phyloP scores from a whole-genome alignment of 2,797 vertebrate species.

The Acipenser ruthenus region DNA sequence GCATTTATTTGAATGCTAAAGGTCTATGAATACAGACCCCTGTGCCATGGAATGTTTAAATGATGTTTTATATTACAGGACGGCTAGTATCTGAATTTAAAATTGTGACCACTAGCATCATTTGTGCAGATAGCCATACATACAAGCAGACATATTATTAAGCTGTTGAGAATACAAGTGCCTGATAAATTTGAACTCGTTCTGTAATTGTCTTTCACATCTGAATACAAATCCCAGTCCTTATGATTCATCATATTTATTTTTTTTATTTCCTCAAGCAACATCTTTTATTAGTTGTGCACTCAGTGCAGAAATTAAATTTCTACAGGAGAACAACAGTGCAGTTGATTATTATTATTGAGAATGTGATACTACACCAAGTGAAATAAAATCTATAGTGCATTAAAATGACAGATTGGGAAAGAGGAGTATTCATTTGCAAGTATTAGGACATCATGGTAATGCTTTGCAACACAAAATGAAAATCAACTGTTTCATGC shows the following conservation, averaged over 20 bases:
- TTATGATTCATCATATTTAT: constrained; percentile 98
- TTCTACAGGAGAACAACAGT: constrained; percentile 89
- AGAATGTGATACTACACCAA: constrained; percentile 87
- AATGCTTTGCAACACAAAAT: constrained; percentile 90
- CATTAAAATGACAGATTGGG: constrained; percentile 99
- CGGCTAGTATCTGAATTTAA: constrained; percentile 9
- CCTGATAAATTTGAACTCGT: constrained; percentile 82
- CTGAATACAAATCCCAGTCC: constrained; percentile 79
- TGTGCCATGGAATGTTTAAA: constrained; percentile 14
- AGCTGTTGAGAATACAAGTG: constrained; percentile 72
- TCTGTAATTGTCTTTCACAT: constrained; percentile 89
- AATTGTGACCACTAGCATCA: constrained; percentile 5
- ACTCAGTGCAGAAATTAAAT: constrained; percentile 95
- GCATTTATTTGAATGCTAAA: constrained; percentile 15
- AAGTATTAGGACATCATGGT: constrained; percentile 97
- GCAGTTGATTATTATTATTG: constrained; percentile 98
- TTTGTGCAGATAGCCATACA: constrained; percentile 14
- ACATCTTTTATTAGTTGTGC: constrained; percentile 97
- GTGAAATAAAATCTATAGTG: constrained; percentile 98
- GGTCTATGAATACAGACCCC: constrained; percentile 12
- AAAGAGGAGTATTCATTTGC: constrained; percentile 92
- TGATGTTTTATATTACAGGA: constrained; percentile 3
- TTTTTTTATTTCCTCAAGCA: constrained; percentile 93
- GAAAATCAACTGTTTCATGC: constrained; percentile 79
- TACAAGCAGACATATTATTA: constrained; percentile 65